A percentile compares a stretch with the other conserved stretches of the same genome.
These are phyloP conservation scores for Silurus aristotelis DNA, from an alignment of 2,797 vertebrate genomes.

Conservation along the genomic window DNA sequence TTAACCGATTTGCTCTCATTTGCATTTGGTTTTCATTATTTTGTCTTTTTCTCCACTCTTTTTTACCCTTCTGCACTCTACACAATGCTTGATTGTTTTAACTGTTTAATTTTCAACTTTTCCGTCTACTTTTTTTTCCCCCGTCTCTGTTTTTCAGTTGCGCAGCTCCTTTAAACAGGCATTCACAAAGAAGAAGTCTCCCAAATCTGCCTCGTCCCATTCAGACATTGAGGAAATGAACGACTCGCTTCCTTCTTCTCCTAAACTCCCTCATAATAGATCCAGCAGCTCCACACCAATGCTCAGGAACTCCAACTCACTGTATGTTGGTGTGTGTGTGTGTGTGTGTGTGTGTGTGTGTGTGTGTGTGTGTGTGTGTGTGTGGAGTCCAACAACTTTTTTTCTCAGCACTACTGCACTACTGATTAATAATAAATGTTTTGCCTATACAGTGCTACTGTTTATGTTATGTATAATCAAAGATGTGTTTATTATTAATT, in stretches of 20 bases:
- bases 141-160: conserved; percentile 73
- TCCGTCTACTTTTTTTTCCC: not conserved
- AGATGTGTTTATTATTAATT: not conserved
- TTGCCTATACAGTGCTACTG: not conserved
- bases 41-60: not conserved
- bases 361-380: not conserved
- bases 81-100: not conserved
- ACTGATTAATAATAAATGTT: not conserved
- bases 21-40: not conserved
- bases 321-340: conserved; percentile 73
- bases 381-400: too few relatives aligned
- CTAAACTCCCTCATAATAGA: conserved; percentile 89
- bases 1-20: not conserved
- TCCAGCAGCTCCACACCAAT: conserved; percentile 76
- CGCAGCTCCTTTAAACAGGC: conserved; percentile 99
- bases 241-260: conserved; percentile 91
- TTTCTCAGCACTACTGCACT: not conserved
- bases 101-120: not conserved
- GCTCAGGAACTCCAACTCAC: conserved; percentile 90
- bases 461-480: not conserved
- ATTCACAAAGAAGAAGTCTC: conserved; percentile 97
- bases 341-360: not conserved
- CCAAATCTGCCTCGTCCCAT: conserved; percentile 95
- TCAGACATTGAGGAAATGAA: conserved; percentile 99
- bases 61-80: not conserved